Conservation (phyloP, 1,140 invertebrate species). For the Heliconius hewitsoni region DNA sequence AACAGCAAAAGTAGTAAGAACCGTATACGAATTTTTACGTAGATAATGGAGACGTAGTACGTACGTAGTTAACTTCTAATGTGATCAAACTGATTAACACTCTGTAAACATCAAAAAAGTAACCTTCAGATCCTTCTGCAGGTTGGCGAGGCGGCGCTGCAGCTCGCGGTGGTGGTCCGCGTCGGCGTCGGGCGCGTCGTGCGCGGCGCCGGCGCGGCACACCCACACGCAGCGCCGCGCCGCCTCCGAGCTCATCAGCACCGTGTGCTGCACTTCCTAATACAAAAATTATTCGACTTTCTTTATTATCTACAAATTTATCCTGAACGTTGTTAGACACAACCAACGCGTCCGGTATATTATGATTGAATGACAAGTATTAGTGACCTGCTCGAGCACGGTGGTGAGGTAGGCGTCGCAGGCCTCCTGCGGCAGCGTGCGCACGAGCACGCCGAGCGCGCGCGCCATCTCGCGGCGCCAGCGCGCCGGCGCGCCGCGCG, state of each 20-base stretch:
- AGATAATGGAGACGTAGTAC: no score
- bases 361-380: no score
- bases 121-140: constrained; percentile 87
- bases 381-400: constrained; percentile 86
- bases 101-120: neutral
- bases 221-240: constrained; percentile 89
- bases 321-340: no score
- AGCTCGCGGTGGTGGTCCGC: constrained; percentile 83
- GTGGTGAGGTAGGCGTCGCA: constrained; percentile 90
- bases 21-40: no score
- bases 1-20: no score
- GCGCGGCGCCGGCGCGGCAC: constrained; percentile 72
- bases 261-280: constrained; percentile 89
- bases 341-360: no score
- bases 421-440: constrained; percentile 85
- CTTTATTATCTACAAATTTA: no score
- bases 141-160: constrained; percentile 84
- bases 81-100: no score
- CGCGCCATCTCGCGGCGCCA: constrained; percentile 85
- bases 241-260: constrained; percentile 88
- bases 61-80: no score
- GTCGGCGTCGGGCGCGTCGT: constrained; percentile 56
- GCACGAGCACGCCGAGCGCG: constrained; percentile 84
- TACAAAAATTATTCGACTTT: no score
- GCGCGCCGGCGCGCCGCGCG: constrained; percentile 80